Evolutionary conservation across 2,888 invertebrate genomes (phyloP), one percentile per base, ranked within the genome.

Genomic region (Coenonympha glycerion): DNA sequence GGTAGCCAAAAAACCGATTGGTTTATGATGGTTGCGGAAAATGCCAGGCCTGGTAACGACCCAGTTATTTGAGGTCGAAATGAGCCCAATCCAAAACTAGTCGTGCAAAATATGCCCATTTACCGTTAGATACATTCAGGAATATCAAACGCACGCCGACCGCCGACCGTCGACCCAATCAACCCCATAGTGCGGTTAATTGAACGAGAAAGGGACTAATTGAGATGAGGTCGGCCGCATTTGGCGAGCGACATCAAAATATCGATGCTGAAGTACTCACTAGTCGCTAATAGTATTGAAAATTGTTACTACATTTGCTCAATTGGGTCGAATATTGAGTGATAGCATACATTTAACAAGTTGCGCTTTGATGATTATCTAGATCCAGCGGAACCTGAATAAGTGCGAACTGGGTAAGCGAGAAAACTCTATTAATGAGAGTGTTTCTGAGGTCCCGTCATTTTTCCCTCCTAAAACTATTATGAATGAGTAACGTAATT

Each of bases 181-280:
- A 44, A 33, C 44, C 31, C 30, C 44, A 9, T 13, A 30, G 40
- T 31, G 40, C 24, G 13, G 18, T 28, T 50, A 47, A 50, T 53
- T 44, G 39, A 44, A 33, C 47, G 42, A 44, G 37, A 50, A 37
- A 28, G 28, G 26, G 15, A 19, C 37, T 53, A 53, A 53, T 53
- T 53, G 47, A 47, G 47, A 22, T 47, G 41, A 42, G 19, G 36
- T 45, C 34, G 26, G 22, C 34, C 34, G 37, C 11, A 39, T 34
- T 34, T 45, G 30, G 31, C 21, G 19, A 15, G 19, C 21, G 21
- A 31, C 31, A 22, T n/a, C 22, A 18, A 30, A 30, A 28, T 41
- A 40, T 40, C 26, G 40, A 18, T 16, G 18, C 26, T 40, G 40
- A 18, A 11, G 9, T 21, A 3, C 39, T 22, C n/a, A n/a, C 9